These are phyloP conservation scores for Leucoraja erinaceus DNA, from an alignment of 2,113 vertebrate species.

Conservation along the genomic window DNA sequence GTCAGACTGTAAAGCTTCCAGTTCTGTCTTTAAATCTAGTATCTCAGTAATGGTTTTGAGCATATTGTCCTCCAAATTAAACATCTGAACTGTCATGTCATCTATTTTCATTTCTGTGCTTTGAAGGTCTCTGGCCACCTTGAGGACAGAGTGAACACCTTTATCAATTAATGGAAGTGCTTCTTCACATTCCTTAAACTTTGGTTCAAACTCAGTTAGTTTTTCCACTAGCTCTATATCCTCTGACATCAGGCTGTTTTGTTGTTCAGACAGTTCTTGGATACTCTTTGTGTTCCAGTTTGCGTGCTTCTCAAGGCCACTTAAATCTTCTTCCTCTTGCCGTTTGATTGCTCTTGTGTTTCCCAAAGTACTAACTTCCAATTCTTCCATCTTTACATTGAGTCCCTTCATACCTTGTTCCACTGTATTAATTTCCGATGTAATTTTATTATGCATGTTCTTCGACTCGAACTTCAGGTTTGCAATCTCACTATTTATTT, in stretches of 20 bases:
- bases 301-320: slow-evolving; percentile 58
- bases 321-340: slow-evolving; percentile 73
- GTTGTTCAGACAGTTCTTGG: slow-evolving; percentile 60
- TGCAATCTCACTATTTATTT: slow-evolving; percentile 58
- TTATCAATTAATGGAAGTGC: slow-evolving; percentile 73
- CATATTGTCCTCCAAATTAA: slow-evolving; percentile 71
- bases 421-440: slow-evolving; percentile 67
- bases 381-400: slow-evolving; percentile 68
- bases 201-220: slow-evolving; percentile 62
- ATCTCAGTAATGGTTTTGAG: slow-evolving; percentile 67
- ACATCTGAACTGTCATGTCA: slow-evolving; percentile 68
- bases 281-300: slow-evolving; percentile 62
- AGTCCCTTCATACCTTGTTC: slow-evolving; percentile 67
- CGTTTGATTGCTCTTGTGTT: slow-evolving; percentile 74
- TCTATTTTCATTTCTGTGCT: slow-evolving; percentile 65
- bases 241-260: slow-evolving; percentile 53
- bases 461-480: slow-evolving; percentile 68
- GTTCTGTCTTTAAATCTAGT: slow-evolving; percentile 56
- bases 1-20: slow-evolving; percentile 66
- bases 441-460: slow-evolving; percentile 62
- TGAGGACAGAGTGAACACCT: slow-evolving; percentile 72
- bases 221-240: slow-evolving; percentile 58
- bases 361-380: slow-evolving; percentile 77
- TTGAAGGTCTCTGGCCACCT: slow-evolving; percentile 64
- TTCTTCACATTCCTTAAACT: slow-evolving; percentile 64